Evolutionary conservation across 2,888 invertebrate genomes (phyloP).

Genomic region (Ennomos quercinarius): DNA sequence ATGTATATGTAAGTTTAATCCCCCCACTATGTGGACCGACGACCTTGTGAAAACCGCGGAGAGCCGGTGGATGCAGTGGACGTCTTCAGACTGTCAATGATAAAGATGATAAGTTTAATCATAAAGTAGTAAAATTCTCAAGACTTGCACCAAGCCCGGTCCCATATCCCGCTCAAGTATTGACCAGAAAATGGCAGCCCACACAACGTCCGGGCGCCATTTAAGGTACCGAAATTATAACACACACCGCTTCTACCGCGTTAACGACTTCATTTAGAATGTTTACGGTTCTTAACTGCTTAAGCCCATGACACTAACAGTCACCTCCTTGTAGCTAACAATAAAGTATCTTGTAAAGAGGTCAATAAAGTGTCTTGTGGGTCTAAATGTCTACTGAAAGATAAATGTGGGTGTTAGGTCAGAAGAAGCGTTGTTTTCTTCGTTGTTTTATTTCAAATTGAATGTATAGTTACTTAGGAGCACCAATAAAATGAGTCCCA

Average conservation of each 20-base stretch:
- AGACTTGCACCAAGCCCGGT: constrained; percentile 37
- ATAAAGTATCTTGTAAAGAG: constrained; percentile 13
- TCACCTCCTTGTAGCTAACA: constrained; percentile 15
- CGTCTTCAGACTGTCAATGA: no score
- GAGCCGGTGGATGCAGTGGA: no score
- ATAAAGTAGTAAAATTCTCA: background rate
- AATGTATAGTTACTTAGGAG: no score
- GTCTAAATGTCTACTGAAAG: background rate
- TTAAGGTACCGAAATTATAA: constrained; percentile 15
- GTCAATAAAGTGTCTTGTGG: constrained; percentile 13
- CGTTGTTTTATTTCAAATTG: no score
- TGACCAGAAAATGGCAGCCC: constrained; percentile 54
- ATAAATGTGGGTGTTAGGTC: no score
- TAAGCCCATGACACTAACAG: constrained; percentile 16
- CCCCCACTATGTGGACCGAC: no score
- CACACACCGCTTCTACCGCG: constrained; percentile 4
- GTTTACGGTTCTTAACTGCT: constrained; percentile 20
- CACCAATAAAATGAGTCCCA: no score
- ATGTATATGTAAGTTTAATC: no score
- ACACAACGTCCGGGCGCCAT: constrained; percentile 44
- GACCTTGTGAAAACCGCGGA: no score
- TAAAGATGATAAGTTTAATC: no score
- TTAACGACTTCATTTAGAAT: constrained; percentile 17
- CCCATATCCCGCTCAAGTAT: constrained; percentile 51
- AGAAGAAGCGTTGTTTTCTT: no score